Evolutionary conservation across 2,888 invertebrate species (phyloP).

Genomic region (Scrobipalpa costella): DNA sequence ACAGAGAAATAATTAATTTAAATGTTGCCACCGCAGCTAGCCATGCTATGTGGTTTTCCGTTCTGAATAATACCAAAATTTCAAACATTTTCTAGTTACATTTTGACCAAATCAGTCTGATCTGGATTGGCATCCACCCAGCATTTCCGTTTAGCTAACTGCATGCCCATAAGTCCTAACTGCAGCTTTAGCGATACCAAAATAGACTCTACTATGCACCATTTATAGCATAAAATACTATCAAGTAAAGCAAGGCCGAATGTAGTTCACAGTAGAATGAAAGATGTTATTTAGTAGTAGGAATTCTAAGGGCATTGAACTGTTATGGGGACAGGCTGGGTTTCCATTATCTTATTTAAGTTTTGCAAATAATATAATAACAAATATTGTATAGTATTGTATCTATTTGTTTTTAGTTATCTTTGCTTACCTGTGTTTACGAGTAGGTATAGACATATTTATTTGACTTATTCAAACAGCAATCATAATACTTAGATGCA

Average conservation of each 20-base stretch:
- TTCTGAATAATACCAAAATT: neutral
- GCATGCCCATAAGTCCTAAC: constrained; percentile 18
- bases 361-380: neutral
- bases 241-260: constrained; percentile 40
- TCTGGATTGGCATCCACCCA: constrained; percentile 47
- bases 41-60: neutral
- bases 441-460: too few species aligned
- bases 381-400: neutral
- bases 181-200: constrained; percentile 21
- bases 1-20: too few species aligned
- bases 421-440: neutral
- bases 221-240: constrained; percentile 33
- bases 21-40: too few species aligned
- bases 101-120: neutral
- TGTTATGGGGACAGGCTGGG: constrained; percentile 36
- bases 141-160: constrained; percentile 41
- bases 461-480: too few species aligned
- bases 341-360: constrained; percentile 13
- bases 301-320: constrained; percentile 41
- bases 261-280: constrained; percentile 18
- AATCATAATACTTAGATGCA: too few species aligned
- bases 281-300: constrained; percentile 46
- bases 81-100: neutral
- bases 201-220: constrained; percentile 38
- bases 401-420: neutral